Conservation (phyloP, 1,140 invertebrate species). For the Meloidogyne exigua region DNA sequence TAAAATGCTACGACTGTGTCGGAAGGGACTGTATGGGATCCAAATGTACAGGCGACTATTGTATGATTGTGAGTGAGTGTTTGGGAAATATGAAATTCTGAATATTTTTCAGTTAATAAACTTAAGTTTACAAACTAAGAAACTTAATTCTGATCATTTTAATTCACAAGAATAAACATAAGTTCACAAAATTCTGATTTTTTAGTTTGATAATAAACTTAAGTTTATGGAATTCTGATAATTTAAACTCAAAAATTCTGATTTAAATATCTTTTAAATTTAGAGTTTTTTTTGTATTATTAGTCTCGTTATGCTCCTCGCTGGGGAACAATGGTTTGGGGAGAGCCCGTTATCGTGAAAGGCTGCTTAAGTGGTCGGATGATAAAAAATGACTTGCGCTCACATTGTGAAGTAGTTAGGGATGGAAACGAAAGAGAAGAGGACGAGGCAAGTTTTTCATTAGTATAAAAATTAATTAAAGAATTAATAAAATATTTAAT, state of each 20-base stretch:
- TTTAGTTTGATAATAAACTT: too few species aligned
- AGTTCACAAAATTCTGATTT: background rate
- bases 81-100: background rate
- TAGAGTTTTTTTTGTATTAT: background rate
- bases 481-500: background rate
- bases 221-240: background rate
- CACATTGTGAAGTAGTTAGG: conserved; percentile 54
- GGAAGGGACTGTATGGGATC: conserved; percentile 59
- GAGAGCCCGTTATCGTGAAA: conserved; percentile 57
- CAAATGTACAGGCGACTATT: conserved; percentile 59
- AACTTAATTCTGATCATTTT: too few species aligned
- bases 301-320: conserved; percentile 54
- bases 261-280: background rate
- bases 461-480: too few species aligned
- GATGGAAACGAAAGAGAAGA: background rate
- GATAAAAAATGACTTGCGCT: conserved; percentile 48
- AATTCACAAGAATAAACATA: too few species aligned
- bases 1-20: conserved; percentile 60
- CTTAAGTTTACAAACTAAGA: background rate
- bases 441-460: background rate
- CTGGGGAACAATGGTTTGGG: conserved; percentile 55
- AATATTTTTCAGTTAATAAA: background rate
- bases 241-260: background rate
- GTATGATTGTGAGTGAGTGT: conserved; percentile 28
- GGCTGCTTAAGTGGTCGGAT: conserved; percentile 57